A percentile compares a stretch with the other conserved stretches of the same genome.
Conservation (phyloP, 2,888 invertebrate genomes). For the Malacosoma neustria region DNA sequence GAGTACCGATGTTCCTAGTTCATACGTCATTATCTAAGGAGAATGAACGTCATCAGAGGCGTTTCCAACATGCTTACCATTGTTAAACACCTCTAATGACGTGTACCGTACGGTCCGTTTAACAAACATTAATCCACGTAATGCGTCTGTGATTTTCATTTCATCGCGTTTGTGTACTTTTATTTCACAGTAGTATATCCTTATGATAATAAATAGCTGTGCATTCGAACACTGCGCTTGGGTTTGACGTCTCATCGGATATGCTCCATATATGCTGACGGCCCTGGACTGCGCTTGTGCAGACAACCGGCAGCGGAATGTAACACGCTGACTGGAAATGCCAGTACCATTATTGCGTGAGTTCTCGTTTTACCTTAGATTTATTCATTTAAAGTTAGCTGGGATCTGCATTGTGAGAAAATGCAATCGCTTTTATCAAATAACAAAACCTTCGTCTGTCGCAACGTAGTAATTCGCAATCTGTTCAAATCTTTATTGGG, state of each 20-base stretch:
- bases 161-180: neutral
- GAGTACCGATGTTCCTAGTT: neutral
- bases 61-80: neutral
- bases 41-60: neutral
- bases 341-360: neutral
- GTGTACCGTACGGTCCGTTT: neutral
- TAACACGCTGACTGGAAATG: neutral
- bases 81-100: neutral
- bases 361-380: neutral
- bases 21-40: neutral
- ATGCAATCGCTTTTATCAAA: neutral
- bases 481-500: neutral
- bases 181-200: neutral
- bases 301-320: neutral
- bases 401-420: neutral
- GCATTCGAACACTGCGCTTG: conserved; percentile 10
- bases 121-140: neutral
- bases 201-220: neutral
- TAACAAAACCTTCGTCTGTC: neutral
- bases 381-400: neutral
- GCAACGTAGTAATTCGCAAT: neutral
- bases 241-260: conserved; percentile 27
- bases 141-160: neutral
- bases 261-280: conserved; percentile 6
- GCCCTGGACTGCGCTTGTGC: neutral